phyloP scores from a whole-genome alignment of 2,888 invertebrate genomes.

The Drosophila borborema region DNA sequence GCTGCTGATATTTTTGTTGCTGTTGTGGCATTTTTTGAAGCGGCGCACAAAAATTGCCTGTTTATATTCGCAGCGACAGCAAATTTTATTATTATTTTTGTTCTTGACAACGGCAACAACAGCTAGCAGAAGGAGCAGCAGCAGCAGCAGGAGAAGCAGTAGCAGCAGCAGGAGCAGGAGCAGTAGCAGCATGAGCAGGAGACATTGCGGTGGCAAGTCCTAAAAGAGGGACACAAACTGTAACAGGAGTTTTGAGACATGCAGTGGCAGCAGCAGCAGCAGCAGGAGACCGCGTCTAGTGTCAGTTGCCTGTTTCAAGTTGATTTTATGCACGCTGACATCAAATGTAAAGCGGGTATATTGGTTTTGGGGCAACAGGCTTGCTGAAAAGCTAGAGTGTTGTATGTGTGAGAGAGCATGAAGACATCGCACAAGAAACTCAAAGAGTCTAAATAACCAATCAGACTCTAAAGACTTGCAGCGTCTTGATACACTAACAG shows the following conservation, averaged over 20 bases:
- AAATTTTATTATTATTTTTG: conserved; percentile 80
- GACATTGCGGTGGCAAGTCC: neutral
- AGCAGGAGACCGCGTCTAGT: conserved; percentile 18
- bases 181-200: neutral
- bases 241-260: conserved; percentile 1
- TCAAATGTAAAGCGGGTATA: neutral
- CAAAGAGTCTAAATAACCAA: neutral
- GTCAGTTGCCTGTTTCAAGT: conserved; percentile 39
- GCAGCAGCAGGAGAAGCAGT: conserved; percentile 3
- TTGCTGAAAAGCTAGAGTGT: neutral
- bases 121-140: conserved; percentile 21
- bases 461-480: neutral
- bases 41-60: conserved; percentile 75
- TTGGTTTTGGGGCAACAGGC: neutral
- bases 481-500: too few species aligned
- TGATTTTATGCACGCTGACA: conserved; percentile 11
- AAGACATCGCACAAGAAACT: neutral
- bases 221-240: neutral
- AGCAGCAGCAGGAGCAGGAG: conserved; percentile 4
- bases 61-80: conserved; percentile 81
- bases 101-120: conserved; percentile 77
- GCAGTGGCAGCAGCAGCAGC: neutral
- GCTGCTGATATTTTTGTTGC: conserved; percentile 40
- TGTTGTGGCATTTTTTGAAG: conserved; percentile 58
- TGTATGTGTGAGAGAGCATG: neutral